Conservation (phyloP, 1,140 invertebrate genomes). For the Penaeus indicus region DNA sequence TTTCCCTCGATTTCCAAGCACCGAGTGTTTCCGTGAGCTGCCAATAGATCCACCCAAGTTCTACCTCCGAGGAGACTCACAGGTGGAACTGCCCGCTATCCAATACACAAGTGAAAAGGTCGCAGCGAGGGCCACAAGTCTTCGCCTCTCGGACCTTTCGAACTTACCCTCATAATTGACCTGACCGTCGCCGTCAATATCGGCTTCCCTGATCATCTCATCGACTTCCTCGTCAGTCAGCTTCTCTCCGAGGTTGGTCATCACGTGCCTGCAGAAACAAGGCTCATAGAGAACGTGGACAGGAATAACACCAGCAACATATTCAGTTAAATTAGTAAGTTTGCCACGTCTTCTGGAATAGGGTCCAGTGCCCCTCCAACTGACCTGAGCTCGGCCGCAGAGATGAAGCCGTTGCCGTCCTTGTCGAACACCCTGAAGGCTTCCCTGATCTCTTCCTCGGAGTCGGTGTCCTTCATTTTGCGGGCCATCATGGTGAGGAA, state of each 20-base stretch:
- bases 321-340: no score
- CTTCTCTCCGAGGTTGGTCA: conserved; percentile 77
- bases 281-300: no score
- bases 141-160: not conserved
- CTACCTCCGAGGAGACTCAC: not conserved
- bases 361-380: not conserved
- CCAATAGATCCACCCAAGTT: not conserved
- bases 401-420: conserved; percentile 77
- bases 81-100: no score
- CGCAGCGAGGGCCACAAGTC: conserved; percentile 6
- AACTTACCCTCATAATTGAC: conserved; percentile 72
- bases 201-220: conserved; percentile 75
- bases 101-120: not conserved
- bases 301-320: no score
- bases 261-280: conserved; percentile 71
- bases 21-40: not conserved
- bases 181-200: conserved; percentile 74
- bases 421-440: conserved; percentile 74
- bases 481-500: conserved; percentile 75
- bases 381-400: conserved; percentile 73
- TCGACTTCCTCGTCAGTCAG: conserved; percentile 75
- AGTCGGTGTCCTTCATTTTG: conserved; percentile 72
- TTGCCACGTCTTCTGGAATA: no score
- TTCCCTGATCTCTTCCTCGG: conserved; percentile 71
- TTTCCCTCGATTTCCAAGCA: not conserved